Percentiles rank a stretch among this genome's conserved stretches.
These are phyloP conservation scores for Drosophila longiperda DNA, from an alignment of 2,888 invertebrate genomes.

Conservation along the genomic window DNA sequence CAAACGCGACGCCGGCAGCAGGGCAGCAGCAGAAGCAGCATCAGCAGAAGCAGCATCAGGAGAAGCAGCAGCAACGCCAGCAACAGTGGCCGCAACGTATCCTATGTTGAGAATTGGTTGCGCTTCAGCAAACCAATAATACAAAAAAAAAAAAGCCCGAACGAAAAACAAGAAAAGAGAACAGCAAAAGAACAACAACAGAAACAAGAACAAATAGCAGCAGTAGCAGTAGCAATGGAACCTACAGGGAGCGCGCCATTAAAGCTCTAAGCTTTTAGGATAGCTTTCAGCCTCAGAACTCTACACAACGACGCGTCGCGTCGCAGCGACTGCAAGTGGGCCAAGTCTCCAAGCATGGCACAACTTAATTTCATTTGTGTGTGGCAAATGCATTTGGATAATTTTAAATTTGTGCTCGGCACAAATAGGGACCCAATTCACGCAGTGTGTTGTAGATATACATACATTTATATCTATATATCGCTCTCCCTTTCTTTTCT, in stretches of 20 bases:
- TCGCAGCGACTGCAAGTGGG: conserved; percentile 51
- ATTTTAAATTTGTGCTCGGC: conserved; percentile 24
- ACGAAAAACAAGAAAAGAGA: conserved; percentile 14
- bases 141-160: conserved; percentile 23
- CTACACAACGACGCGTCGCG: conserved; percentile 36
- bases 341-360: conserved; percentile 49
- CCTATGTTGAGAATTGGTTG: conserved; percentile 76
- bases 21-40: conserved; percentile 49
- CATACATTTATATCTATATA: background rate
- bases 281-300: conserved; percentile 58
- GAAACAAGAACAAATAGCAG: conserved; percentile 17
- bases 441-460: conserved; percentile 10
- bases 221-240: conserved; percentile 23
- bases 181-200: conserved; percentile 34
- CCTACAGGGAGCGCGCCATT: conserved; percentile 41
- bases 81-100: conserved; percentile 67
- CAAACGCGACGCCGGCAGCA: conserved; percentile 18
- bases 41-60: conserved; percentile 13
- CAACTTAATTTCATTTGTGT: conserved; percentile 46
- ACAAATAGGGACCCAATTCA: conserved; percentile 9
- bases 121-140: conserved; percentile 38
- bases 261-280: conserved; percentile 50
- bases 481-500: background rate
- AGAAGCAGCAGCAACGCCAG: conserved; percentile 11
- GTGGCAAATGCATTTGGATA: conserved; percentile 46